Base-by-base conservation (phyloP, 2,888 invertebrate genomes). In the Eledona agricola region DNA sequence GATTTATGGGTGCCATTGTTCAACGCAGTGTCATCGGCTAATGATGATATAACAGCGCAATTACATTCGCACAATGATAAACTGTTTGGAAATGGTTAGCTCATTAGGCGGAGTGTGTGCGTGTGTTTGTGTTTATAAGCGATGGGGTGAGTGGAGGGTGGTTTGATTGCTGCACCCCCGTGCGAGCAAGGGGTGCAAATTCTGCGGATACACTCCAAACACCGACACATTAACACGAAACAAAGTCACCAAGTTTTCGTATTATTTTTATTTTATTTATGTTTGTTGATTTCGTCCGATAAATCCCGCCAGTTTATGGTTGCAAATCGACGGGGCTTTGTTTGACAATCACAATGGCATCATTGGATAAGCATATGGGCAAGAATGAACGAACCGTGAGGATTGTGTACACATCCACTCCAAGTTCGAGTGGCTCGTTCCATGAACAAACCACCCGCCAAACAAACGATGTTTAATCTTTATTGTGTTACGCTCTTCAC, bases 1-100 rank as follows among this genome's bases (percentile, higher is more conserved):
- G 15, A 51, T 51, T 51, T 51, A 51, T 51, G 47, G 47, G 29
- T 25, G 31, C 34, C 26, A 26, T 42, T 51, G 49, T 42, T 42
- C 49, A 55, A 55, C 53, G 57, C 59, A 60, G 57, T 64, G 66
- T 63, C 65, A 64, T 62, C 64, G 57, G 57, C 57, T 66, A 69
- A 67, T 65, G 69, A 66, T 66, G 65, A 67, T 66, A 67, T 66
- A 70, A 70, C 67, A 63, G 65, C 59, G 65, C 67, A 64, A 67
- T 68, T 67, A 66, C 60, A 63, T 63, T 63, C 63, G 62, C 65
- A 69, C 68, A 67, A 67, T 70, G 67, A 69, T 66, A 68, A 70
- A 69, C 70, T 67, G 68, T 70, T 69, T 65, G 67, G 61, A 67
- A 67, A 67, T 65, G 65, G 65, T 69, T 67, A 68, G 64, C 62